Evolutionary conservation across 2,113 vertebrate species (phyloP), one percentile per base, ranked within the genome.

Genomic region (Mirza zaza): DNA sequence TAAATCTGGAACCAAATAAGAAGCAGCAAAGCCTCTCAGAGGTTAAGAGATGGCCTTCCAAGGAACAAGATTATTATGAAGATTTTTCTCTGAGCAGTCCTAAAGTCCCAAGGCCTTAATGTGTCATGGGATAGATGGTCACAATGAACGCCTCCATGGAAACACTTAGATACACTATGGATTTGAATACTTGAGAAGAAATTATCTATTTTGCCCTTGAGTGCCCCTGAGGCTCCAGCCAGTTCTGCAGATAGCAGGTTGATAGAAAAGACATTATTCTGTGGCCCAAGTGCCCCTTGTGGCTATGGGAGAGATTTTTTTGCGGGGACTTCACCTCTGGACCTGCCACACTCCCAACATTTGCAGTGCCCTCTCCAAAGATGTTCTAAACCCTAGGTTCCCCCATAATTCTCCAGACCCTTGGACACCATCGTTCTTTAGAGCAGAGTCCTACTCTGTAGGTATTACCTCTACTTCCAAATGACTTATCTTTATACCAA

Each of bases 111-210:
- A 90, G 14, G 48, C 27, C 65, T 95, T 76, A 42, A 4, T 75
- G 23, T 70, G 57, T 55, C 29, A 90, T 67, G 21, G 15, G 70
- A 39, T 70, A 59, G 34, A 85, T 36, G n/a, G 34, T 61, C 90
- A 87, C 9, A 3, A 76, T 36, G n/a, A 87, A 89, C 42, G 6
- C 79, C 14, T 91, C 59, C 79, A 70, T 59, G 29, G 25, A 96
- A 85, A 87, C 17, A 73, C 10, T 32, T 88, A 45, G n/a, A 85
- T 71, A 45, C n/a, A 67, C 27, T 93, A n/a, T 89, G 39, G 45
- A 61, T 59, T 71, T 81, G 29, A 95, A 89, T 63, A 59, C 34
- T 89, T 77, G 45, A 91, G 39, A 92, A 92, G n/a, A 45, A 91
- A 93, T 39, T n/a, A 55, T 82, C 29, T 59, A 18, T 50, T 52